Base-by-base conservation (phyloP, 1,140 invertebrate species). In the Pogonomyrmex barbatus region DNA sequence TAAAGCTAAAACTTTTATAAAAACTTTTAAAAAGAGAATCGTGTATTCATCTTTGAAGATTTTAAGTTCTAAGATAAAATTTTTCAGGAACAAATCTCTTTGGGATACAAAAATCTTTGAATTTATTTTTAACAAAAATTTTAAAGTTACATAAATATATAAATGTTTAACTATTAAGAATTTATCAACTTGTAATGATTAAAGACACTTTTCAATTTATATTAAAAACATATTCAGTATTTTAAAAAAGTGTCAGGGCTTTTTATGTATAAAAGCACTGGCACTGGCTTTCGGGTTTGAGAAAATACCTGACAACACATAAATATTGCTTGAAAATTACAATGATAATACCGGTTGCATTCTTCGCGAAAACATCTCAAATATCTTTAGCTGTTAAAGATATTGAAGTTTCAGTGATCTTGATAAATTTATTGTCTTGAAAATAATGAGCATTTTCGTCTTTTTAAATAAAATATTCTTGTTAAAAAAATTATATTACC, bases 351-450 rank as follows among this genome's bases (percentile, higher is more conserved):
- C 86, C 42, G 70, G 62, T 14, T 50, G 58, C 54, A 39, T n/a
- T 47, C 85, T 90, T 90, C 89, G 63, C 70, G 30, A 54, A 17
- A 87, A 63, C 86, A 62, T 56, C 67, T 67, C 50, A 63, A 50
- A 63, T 42, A 30, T 17, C 50, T 81, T 62, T 65, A 86, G 56
- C 52, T 71, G 87, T 67, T 83, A 60, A 83, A 63, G 71, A 88
- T 71, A 75, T 30, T 17, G 52, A 60, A 77, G 39, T 52, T 52
- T 70, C 60, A 4, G 10, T 39, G 17, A n/a, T 0, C 10, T 83
- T 67, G 67, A 45, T 3, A 78, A 73, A 89, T 89, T 89, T 89
- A 89, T 87, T 87, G 42, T 54, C 50, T 45, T 24, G n/a, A 73
- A 71, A 50, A 67, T 82, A 42, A 47, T 33, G 54, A 70, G n/a